phyloP scores from a whole-genome alignment of 2,113 vertebrate genomes.

The Pachypanchax playfairii region DNA sequence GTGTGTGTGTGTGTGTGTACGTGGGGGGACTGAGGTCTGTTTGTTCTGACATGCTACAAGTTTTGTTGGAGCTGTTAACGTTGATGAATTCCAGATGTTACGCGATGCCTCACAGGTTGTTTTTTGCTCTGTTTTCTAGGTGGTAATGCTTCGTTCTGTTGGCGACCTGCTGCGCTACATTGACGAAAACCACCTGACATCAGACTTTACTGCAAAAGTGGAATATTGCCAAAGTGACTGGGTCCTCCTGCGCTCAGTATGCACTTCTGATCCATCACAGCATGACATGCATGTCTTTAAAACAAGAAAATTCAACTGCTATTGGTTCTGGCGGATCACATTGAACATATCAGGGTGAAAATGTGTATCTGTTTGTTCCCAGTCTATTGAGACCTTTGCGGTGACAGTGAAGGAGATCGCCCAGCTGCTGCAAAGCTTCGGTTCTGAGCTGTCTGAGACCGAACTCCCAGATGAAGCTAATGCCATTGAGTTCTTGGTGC shows the following conservation, averaged over 20 bases:
- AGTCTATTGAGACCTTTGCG: slow-evolving; percentile 97
- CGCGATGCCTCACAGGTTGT: too few species aligned
- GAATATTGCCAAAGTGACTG: slow-evolving; percentile 94
- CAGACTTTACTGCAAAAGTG: slow-evolving; percentile 90
- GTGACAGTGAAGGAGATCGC: slow-evolving; percentile 97
- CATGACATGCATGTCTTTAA: not conserved
- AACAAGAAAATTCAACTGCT: not conserved
- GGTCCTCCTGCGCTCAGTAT: slow-evolving; percentile 93
- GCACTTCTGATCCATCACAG: not conserved
- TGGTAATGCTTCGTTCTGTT: slow-evolving; percentile 96
- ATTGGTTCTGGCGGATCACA: not conserved
- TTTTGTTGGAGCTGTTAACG: not conserved
- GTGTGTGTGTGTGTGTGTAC: too few species aligned
- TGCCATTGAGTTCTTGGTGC: slow-evolving; percentile 87
- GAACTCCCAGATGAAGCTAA: slow-evolving; percentile 88
- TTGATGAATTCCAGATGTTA: not conserved
- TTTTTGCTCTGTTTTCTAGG: slow-evolving; percentile 70
- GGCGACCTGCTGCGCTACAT: slow-evolving; percentile 93
- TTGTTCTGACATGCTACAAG: not conserved
- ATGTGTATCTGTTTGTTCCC: slow-evolving; percentile 41
- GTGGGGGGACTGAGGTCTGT: not conserved
- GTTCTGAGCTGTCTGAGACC: slow-evolving; percentile 89
- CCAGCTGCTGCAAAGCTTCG: slow-evolving; percentile 92
- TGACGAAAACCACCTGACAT: slow-evolving; percentile 91
- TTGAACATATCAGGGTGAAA: slow-evolving; percentile 2